These are phyloP conservation scores for Cheiracanthium punctorium DNA, from an alignment of 2,888 invertebrate species.

Conservation along the genomic window DNA sequence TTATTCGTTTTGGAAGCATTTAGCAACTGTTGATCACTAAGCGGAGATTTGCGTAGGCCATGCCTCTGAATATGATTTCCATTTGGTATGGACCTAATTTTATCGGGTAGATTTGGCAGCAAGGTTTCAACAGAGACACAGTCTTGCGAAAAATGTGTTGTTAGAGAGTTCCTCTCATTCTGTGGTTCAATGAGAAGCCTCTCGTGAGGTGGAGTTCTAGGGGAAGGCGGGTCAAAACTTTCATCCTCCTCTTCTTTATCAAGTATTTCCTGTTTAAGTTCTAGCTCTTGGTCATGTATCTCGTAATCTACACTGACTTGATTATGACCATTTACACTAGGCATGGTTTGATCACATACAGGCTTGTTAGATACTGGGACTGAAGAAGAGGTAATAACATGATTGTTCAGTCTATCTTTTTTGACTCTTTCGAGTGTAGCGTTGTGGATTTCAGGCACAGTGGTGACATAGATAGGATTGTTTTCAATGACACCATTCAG, in stretches of 20 bases:
- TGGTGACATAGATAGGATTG: conserved; percentile 89
- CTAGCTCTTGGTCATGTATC: conserved; percentile 71
- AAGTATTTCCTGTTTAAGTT: conserved; percentile 72
- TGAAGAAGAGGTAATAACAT: conserved; percentile 14
- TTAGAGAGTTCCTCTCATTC: conserved; percentile 40
- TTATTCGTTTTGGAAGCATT: conserved; percentile 12
- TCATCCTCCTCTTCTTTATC: conserved; percentile 55
- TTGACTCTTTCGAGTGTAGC: conserved; percentile 68
- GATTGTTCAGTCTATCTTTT: conserved; percentile 59
- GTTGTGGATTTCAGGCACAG: conserved; percentile 77
- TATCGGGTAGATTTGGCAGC: conserved; percentile 58
- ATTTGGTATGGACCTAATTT: conserved; percentile 52
- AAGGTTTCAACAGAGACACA: conserved; percentile 65
- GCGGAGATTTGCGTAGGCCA: not conserved
- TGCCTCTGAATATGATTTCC: conserved; percentile 31
- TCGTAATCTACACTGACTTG: conserved; percentile 39
- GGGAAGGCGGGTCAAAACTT: conserved; percentile 50
- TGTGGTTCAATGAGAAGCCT: conserved; percentile 61
- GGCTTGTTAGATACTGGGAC: conserved; percentile 7
- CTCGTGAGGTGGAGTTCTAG: conserved; percentile 61
- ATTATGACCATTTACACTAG: conserved; percentile 62
- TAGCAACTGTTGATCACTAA: conserved; percentile 9
- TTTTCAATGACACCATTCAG: conserved; percentile 88
- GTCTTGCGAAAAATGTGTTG: conserved; percentile 42
- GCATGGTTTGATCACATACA: conserved; percentile 25